Evolutionary conservation across 53 echinoderm and acorn worm species (phyloP).

Genomic region (Paracentrotus lividus): DNA sequence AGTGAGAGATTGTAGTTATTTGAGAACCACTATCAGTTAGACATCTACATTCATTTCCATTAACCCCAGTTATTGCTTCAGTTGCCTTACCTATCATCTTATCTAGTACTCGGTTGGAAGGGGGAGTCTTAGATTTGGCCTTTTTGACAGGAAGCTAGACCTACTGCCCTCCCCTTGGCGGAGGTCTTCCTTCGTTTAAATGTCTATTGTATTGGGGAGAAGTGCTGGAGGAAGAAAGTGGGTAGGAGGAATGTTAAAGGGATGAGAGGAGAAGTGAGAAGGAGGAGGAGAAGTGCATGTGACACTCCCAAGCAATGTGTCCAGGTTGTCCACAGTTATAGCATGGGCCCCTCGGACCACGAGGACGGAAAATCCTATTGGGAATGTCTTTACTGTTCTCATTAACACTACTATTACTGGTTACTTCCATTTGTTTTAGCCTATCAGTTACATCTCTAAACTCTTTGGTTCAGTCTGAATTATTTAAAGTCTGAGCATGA

Average conservation of each 20-base stretch:
- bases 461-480: conserved; percentile 1
- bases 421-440: conserved; percentile 5
- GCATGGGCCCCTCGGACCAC: conserved; percentile 28
- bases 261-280: background rate
- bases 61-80: conserved; percentile 8
- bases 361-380: background rate
- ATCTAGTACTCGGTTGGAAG: background rate
- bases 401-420: background rate
- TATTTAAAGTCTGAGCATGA: background rate
- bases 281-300: background rate
- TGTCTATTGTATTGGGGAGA: too few species aligned
- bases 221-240: background rate
- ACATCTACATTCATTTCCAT: conserved; percentile 7
- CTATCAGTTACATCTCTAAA: background rate
- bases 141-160: background rate
- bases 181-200: conserved; percentile 66
- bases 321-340: conserved; percentile 53
- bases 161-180: conserved; percentile 47
- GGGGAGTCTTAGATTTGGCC: background rate
- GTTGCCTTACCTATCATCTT: conserved; percentile 55
- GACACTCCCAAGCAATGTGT: conserved; percentile 55
- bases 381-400: background rate
- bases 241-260: background rate
- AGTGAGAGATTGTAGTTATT: conserved; percentile 2
- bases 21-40: conserved; percentile 43